These are phyloP conservation scores for Triplophysa siluroides DNA, from an alignment of 2,113 vertebrate species.

Conservation along the genomic window DNA sequence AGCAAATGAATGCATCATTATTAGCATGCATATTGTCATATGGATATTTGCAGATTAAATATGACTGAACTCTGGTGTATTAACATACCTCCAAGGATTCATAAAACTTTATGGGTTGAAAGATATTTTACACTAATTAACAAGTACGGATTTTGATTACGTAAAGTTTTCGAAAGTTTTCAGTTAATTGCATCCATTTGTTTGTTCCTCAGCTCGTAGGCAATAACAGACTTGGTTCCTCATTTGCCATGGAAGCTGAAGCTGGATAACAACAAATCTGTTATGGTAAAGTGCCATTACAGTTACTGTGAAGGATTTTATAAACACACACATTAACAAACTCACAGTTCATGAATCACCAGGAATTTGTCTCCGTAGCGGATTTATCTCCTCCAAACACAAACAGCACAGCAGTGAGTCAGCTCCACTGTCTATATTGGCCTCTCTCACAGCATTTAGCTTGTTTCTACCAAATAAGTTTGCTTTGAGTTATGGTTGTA, in stretches of 20 bases:
- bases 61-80: background rate
- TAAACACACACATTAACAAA: conserved; percentile 38
- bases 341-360: conserved; percentile 23
- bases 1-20: background rate
- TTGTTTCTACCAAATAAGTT: background rate
- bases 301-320: background rate
- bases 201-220: background rate
- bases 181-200: conserved; percentile 8
- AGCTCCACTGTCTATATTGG: background rate
- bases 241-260: conserved; percentile 4
- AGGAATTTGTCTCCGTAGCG: conserved; percentile 25
- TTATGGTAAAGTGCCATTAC: conserved; percentile 7
- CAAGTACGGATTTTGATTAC: background rate
- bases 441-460: background rate
- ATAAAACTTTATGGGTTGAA: background rate
- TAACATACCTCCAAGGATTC: background rate
- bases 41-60: background rate
- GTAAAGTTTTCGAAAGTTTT: background rate
- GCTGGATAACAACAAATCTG: background rate
- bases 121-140: background rate
- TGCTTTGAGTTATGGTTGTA: background rate
- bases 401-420: conserved; percentile 1
- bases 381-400: conserved; percentile 30
- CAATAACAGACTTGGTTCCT: background rate
- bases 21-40: background rate